Evolutionary conservation across 2,888 invertebrate species (phyloP).

Genomic region (Mantis religiosa): DNA sequence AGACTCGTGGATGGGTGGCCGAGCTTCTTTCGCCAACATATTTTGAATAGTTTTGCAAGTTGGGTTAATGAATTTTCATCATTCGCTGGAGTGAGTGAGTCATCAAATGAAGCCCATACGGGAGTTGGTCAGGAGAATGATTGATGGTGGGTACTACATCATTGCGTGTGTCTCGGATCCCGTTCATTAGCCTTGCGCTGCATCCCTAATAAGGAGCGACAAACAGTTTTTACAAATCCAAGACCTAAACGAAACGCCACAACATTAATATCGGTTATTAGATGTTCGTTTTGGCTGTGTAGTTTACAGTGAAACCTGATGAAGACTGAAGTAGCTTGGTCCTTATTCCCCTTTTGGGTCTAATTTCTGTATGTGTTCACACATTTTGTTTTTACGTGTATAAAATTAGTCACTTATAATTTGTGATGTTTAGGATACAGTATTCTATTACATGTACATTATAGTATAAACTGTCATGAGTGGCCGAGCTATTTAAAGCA

Average conservation of each 20-base stretch:
- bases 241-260: background rate
- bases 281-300: no score
- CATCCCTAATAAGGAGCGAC: background rate
- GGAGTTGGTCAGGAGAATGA: background rate
- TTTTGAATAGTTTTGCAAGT: background rate
- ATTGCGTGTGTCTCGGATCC: background rate
- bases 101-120: background rate
- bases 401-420: no score
- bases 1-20: background rate
- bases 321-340: no score
- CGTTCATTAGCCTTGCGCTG: background rate
- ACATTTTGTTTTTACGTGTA: no score
- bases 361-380: no score
- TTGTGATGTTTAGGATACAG: no score
- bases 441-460: no score
- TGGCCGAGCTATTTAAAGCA: no score
- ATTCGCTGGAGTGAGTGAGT: background rate
- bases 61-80: constrained; percentile 4
- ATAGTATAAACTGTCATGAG: no score
- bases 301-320: no score
- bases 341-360: no score
- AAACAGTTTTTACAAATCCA: background rate
- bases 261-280: background rate
- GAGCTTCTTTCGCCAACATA: background rate
- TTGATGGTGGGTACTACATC: background rate